Conservation (phyloP, 2,113 vertebrate genomes). For the Larimichthys crocea region DNA sequence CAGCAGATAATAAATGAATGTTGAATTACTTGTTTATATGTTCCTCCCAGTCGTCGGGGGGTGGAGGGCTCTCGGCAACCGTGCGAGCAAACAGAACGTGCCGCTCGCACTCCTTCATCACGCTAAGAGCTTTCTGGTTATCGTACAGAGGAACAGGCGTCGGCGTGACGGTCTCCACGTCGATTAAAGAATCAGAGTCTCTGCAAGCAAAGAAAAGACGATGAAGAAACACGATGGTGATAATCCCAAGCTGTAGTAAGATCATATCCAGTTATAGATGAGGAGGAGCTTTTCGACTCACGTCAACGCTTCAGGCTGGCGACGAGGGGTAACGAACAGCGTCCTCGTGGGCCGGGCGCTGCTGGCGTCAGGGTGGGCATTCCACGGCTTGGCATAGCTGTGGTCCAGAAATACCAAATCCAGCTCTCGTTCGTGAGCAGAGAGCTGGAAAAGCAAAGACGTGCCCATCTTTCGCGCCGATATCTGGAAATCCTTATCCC, state of each 20-base stretch:
- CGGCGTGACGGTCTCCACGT: slow-evolving; percentile 91
- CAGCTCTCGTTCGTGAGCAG: slow-evolving; percentile 92
- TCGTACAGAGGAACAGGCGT: slow-evolving; percentile 92
- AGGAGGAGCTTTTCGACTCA: slow-evolving; percentile 77
- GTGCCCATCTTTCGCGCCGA: slow-evolving; percentile 94
- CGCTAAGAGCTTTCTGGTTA: slow-evolving; percentile 95
- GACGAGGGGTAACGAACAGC: slow-evolving; percentile 91
- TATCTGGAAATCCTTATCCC: slow-evolving; percentile 91
- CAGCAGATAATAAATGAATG: not conserved
- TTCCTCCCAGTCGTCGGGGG: slow-evolving; percentile 98
- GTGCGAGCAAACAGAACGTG: slow-evolving; percentile 97
- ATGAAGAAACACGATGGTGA: not conserved
- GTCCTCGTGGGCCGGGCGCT: slow-evolving; percentile 92
- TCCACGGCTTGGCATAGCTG: slow-evolving; percentile 98
- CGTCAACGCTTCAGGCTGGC: slow-evolving; percentile 87
- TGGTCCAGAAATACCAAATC: slow-evolving; percentile 96
- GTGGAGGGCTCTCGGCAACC: slow-evolving; percentile 91
- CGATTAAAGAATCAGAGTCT: slow-evolving; percentile 90
- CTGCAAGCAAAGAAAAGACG: slow-evolving; percentile 77
- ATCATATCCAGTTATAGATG: not conserved
- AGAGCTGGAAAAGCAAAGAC: slow-evolving; percentile 94
- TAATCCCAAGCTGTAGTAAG: not conserved
- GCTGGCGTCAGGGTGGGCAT: slow-evolving; percentile 95
- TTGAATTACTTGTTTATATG: slow-evolving; percentile 91
- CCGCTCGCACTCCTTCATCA: slow-evolving; percentile 98